phyloP scores from a whole-genome alignment of 2,113 vertebrate species.

The Charina bottae region DNA sequence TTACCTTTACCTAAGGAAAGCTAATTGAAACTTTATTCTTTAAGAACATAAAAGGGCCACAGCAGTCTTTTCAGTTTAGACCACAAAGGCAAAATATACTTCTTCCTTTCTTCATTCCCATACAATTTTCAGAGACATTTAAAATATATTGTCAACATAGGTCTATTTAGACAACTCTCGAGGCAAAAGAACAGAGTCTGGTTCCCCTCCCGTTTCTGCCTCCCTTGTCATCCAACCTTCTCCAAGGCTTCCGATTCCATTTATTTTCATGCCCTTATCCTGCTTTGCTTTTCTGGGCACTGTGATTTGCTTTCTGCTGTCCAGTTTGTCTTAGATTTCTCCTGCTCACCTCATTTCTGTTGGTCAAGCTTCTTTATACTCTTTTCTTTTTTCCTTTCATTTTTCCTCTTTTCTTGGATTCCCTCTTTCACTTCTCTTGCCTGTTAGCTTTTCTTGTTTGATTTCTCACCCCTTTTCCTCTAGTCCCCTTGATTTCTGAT shows the following conservation, averaged over 20 bases:
- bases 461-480: neutral
- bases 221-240: neutral
- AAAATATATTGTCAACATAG: neutral
- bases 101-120: neutral
- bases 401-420: neutral
- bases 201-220: neutral
- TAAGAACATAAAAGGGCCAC: neutral
- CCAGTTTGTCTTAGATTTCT: neutral
- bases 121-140: neutral
- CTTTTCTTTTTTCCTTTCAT: neutral
- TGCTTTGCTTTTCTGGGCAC: neutral
- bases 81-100: neutral
- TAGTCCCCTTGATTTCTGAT: neutral
- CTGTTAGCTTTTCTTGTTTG: neutral
- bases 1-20: too few relatives aligned
- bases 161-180: neutral
- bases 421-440: neutral
- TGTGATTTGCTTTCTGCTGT: neutral
- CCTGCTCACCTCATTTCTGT: neutral
- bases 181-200: neutral
- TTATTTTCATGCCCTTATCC: neutral
- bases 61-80: neutral
- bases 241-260: neutral
- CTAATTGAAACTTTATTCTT: too few relatives aligned
- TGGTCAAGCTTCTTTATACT: neutral